These are phyloP conservation scores for Micrasema minimum DNA, from an alignment of 1,140 invertebrate genomes.

Conservation along the genomic window DNA sequence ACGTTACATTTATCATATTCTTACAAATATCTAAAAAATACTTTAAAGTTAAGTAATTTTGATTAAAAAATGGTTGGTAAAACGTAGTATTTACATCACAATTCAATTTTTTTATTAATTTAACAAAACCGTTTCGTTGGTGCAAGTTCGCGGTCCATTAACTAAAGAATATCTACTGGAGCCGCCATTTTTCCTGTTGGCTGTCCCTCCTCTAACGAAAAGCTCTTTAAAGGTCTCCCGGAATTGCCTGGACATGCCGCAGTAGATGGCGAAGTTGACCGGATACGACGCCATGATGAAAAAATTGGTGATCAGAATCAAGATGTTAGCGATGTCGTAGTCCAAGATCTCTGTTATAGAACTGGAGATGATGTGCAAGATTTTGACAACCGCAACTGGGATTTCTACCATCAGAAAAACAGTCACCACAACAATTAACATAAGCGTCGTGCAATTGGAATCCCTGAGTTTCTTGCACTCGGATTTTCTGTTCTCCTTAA, in stretches of 20 bases:
- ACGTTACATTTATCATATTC: not conserved
- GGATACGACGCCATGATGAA: slow-evolving; percentile 92
- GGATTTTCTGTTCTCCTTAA: slow-evolving; percentile 85
- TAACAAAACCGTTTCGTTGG: slow-evolving; percentile 85
- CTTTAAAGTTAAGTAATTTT: not conserved
- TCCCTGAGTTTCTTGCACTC: slow-evolving; percentile 87
- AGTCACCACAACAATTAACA: slow-evolving; percentile 95
- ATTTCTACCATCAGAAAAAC: slow-evolving; percentile 93
- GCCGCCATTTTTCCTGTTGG: slow-evolving; percentile 72
- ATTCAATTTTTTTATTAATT: not conserved
- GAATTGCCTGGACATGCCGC: slow-evolving; percentile 94
- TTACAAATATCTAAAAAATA: not conserved
- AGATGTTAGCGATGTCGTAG: slow-evolving; percentile 83
- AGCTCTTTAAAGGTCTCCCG: slow-evolving; percentile 92
- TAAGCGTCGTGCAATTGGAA: slow-evolving; percentile 91
- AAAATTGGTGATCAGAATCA: slow-evolving; percentile 90
- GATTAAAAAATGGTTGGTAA: not conserved
- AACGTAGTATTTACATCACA: not conserved
- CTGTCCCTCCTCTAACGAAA: slow-evolving; percentile 75
- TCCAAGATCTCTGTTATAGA: slow-evolving; percentile 78
- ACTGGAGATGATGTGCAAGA: slow-evolving; percentile 85
- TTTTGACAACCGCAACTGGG: slow-evolving; percentile 87
- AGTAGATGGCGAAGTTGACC: slow-evolving; percentile 95
- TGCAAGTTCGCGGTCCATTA: slow-evolving; percentile 82
- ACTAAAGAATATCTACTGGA: slow-evolving; percentile 81